Base-by-base conservation (phyloP, 64 coral and sea anemone genomes). In the Montipora foliosa region DNA sequence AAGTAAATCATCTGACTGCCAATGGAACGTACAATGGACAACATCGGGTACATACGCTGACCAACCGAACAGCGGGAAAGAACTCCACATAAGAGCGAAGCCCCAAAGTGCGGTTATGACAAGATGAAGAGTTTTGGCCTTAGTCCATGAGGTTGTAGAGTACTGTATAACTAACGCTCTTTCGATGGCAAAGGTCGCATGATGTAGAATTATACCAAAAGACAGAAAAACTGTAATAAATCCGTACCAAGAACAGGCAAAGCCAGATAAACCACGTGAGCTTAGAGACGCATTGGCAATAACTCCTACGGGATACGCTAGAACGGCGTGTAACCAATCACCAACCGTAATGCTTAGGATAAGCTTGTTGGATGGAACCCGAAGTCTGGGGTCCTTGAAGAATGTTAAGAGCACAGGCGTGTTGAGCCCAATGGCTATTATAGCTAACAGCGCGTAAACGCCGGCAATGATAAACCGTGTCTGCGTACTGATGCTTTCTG, bases 201-300 rank as follows among this genome's bases (percentile, higher is more conserved):
- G n/a, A 49, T 86, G 82, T 0, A 86, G 47, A 16, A 86, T 86
- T 6, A 86, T 51, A 1, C 82, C 66, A 5, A 72, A 72, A 10
- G 82, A 86, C n/a, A 86, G n/a, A 44, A 86, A 86, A 70, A 24
- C 19, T 22, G 82, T 86, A 14, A 72, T 71, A 47, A 86, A 86
- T 8, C 62, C 82, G 16, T 71, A 86, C 82, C 82, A 86, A 29
- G 62, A 25, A 46, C 82, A 86, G 2, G 3, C 17, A 11, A 1
- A 19, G n/a, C 66, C 66, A 19, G 5, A 5, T 47, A 86, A 48
- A 1, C 8, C 47, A 14, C 46, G 82, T 46, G 61, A 72, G 50
- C 66, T 45, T 8, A 9, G 17, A 19, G 66, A 72, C 45, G 44
- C 46, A 48, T 84, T 84, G 2, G 37, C 46, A 8, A 86, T 8